Evolutionary conservation across 2,797 vertebrate species (phyloP).

Genomic region (Martes flavigula): DNA sequence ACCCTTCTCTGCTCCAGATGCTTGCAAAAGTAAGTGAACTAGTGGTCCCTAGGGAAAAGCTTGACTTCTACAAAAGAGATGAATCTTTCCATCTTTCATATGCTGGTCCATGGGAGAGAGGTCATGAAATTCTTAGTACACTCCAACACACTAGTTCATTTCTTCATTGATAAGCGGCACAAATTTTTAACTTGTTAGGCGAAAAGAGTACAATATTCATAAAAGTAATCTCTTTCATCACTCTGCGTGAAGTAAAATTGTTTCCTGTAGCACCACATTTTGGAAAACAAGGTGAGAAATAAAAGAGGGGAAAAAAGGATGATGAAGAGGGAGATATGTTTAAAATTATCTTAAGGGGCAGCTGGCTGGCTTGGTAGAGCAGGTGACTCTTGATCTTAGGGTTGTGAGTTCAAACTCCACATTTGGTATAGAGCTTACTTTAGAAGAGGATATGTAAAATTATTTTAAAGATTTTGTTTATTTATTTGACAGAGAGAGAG

Average conservation of each 20-base stretch:
- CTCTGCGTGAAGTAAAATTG: not conserved
- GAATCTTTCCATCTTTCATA: not conserved
- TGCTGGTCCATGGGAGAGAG: not conserved
- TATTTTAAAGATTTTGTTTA: not conserved
- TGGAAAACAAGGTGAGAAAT: not conserved
- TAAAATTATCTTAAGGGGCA: not conserved
- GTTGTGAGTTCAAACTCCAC: not conserved
- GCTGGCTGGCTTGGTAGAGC: not conserved
- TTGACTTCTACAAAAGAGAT: not conserved
- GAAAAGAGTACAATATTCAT: not conserved
- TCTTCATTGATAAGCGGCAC: not conserved
- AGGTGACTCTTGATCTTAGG: not conserved
- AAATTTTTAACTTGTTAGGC: not conserved
- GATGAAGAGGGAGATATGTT: not conserved
- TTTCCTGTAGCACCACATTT: not conserved
- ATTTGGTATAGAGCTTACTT: not conserved
- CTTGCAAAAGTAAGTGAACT: conserved; percentile 92
- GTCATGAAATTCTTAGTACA: not conserved
- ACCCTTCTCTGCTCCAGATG: conserved; percentile 87
- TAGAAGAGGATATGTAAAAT: not conserved
- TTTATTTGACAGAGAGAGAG: too few species aligned
- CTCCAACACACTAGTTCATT: not conserved
- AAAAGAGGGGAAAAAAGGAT: not conserved
- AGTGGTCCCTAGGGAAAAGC: too few species aligned
- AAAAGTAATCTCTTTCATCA: not conserved